These are phyloP conservation scores for Petrolisthes cinctipes DNA, from an alignment of 2,888 invertebrate species.

Conservation along the genomic window DNA sequence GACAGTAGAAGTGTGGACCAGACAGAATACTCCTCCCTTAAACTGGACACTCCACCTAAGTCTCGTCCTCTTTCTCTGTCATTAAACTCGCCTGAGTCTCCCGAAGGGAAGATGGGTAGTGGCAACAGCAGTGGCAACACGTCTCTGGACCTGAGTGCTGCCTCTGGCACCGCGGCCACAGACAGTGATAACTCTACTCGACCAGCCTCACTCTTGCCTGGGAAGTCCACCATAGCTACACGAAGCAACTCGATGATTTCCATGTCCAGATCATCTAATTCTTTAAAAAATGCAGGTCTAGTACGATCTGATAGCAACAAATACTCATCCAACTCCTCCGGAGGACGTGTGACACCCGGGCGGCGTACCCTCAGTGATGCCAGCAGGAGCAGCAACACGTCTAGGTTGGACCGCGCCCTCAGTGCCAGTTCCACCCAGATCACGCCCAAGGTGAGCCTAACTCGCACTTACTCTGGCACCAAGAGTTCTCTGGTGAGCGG, in stretches of 20 bases:
- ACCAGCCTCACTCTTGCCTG: neutral
- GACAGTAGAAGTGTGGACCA: constrained; percentile 29
- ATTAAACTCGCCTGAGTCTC: constrained; percentile 21
- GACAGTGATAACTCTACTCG: constrained; percentile 24
- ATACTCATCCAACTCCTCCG: constrained; percentile 21
- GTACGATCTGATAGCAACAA: constrained; percentile 17
- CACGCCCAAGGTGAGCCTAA: constrained; percentile 21
- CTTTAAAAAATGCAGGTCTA: constrained; percentile 23
- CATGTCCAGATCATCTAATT: constrained; percentile 3
- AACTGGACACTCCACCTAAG: constrained; percentile 45
- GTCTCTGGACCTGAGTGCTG: constrained; percentile 30
- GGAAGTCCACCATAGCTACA: constrained; percentile 1
- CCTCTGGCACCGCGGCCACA: constrained; percentile 19
- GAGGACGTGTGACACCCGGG: constrained; percentile 2
- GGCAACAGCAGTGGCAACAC: constrained; percentile 6
- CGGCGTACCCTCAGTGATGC: constrained; percentile 32
- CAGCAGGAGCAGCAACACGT: constrained; percentile 13
- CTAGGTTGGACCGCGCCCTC: constrained; percentile 35
- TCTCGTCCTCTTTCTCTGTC: constrained; percentile 48
- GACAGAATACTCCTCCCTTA: constrained; percentile 30
- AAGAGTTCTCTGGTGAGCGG: constrained; percentile 32
- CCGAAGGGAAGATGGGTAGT: constrained; percentile 8
- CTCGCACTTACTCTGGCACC: constrained; percentile 45
- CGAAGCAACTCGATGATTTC: constrained; percentile 19
- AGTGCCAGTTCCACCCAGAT: constrained; percentile 45